Percentiles rank a stretch among this genome's conserved stretches.
phyloP scores from a whole-genome alignment of 1,140 invertebrate species.

The Drosophila obscura region DNA sequence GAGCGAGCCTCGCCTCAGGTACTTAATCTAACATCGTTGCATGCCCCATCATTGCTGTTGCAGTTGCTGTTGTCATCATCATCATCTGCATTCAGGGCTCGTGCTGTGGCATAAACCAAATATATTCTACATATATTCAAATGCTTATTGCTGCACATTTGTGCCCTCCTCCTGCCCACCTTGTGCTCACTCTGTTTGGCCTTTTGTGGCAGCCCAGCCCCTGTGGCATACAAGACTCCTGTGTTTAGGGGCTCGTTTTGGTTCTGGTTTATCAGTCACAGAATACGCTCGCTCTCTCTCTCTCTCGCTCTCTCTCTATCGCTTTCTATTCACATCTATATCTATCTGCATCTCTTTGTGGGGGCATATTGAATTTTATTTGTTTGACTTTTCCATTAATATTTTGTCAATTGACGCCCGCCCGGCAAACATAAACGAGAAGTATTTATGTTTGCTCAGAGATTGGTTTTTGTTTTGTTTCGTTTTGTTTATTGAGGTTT shows the following conservation, averaged over 20 bases:
- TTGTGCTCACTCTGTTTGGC: neutral
- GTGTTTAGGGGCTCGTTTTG: constrained; percentile 1
- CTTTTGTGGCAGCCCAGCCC: constrained; percentile 1
- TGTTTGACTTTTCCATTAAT: constrained; percentile 50
- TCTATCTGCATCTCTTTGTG: neutral
- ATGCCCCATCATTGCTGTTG: constrained; percentile 6
- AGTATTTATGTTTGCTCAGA: neutral
- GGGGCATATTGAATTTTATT: constrained; percentile 25
- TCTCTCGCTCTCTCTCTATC: neutral
- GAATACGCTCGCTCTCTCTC: too few species aligned
- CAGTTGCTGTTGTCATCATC: constrained; percentile 25
- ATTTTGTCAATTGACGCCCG: constrained; percentile 44
- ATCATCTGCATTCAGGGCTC: constrained; percentile 36
- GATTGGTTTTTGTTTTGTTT: neutral
- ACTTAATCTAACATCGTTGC: constrained; percentile 21
- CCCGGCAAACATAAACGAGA: constrained; percentile 3
- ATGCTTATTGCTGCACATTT: constrained; percentile 5
- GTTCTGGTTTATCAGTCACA: neutral
- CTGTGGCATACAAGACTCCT: neutral
- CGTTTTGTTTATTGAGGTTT: constrained; percentile 27
- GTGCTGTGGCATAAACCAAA: constrained; percentile 12
- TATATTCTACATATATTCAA: constrained; percentile 30
- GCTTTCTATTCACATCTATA: too few species aligned
- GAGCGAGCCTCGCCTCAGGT: constrained; percentile 3
- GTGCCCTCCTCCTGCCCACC: too few species aligned